Conservation (phyloP, 2,113 vertebrate genomes). For the Onychostoma macrolepis region DNA sequence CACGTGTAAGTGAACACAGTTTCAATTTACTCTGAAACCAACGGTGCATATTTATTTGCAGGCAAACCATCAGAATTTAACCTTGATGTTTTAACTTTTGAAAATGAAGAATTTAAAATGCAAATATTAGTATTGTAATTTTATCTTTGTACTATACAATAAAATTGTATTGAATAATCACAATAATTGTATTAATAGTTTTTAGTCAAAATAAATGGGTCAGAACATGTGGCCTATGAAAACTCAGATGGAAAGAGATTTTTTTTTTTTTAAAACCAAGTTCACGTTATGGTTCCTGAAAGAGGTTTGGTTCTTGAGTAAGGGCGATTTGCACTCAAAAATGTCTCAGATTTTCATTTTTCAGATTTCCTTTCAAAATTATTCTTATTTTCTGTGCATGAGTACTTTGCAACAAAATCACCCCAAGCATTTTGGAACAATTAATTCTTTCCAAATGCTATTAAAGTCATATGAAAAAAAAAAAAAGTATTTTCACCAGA, state of each 20-base stretch:
- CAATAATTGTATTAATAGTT: not conserved
- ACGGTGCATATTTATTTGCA: not conserved
- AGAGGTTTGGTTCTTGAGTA: not conserved
- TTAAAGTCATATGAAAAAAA: not conserved
- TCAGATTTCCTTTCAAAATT: not conserved
- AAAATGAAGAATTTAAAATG: not conserved
- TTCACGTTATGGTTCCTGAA: not conserved
- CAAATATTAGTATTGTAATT: not conserved
- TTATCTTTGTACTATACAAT: not conserved
- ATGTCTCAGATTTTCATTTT: not conserved
- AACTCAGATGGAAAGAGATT: not conserved
- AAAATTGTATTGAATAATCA: not conserved
- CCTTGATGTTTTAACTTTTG: not conserved
- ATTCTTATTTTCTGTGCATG: not conserved
- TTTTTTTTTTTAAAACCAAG: not conserved
- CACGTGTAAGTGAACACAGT: not conserved
- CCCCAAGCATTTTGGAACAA: not conserved
- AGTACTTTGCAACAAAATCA: not conserved
- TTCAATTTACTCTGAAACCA: not conserved
- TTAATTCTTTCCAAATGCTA: not conserved
- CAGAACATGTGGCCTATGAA: not conserved
- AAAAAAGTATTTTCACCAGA: not conserved
- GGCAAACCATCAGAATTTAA: not conserved
- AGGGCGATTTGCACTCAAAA: not conserved
- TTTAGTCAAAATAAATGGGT: not conserved